Conservation (phyloP, 2,888 invertebrate genomes). For the Cataglyphis albicans region DNA sequence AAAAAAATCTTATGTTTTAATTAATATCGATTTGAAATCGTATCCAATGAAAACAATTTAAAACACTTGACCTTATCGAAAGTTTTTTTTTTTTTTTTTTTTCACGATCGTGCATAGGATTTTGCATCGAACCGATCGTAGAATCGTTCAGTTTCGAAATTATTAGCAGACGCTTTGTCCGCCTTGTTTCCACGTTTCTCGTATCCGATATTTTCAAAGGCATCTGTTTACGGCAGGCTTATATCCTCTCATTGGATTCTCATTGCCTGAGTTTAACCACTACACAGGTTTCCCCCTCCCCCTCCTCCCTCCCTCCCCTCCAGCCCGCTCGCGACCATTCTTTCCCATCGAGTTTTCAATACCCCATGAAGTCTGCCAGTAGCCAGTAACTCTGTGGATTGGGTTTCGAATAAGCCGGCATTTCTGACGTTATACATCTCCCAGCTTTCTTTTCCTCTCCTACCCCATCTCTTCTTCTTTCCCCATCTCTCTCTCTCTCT, state of each 20-base stretch:
- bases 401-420: conserved; percentile 38
- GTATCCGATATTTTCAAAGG: conserved; percentile 39
- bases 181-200: not conserved
- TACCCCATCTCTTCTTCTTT: not conserved
- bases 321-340: not conserved
- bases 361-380: conserved; percentile 20
- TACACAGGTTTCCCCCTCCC: conserved; percentile 22
- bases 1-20: not conserved
- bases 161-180: not conserved
- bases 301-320: too few relatives aligned
- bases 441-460: conserved; percentile 8
- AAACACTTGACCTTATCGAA: not conserved
- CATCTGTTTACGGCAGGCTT: conserved; percentile 46
- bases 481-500: not conserved
- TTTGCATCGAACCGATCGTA: not conserved
- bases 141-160: not conserved
- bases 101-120: not conserved
- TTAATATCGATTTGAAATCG: not conserved
- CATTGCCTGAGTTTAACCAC: conserved; percentile 48
- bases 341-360: conserved; percentile 33
- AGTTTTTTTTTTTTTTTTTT: not conserved
- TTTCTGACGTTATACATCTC: conserved; percentile 51
- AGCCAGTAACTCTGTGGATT: conserved; percentile 26
- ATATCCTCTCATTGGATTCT: conserved; percentile 42
- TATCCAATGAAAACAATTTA: not conserved